phyloP scores from a whole-genome alignment of 2,113 vertebrate species.

The Carassius gibelio region DNA sequence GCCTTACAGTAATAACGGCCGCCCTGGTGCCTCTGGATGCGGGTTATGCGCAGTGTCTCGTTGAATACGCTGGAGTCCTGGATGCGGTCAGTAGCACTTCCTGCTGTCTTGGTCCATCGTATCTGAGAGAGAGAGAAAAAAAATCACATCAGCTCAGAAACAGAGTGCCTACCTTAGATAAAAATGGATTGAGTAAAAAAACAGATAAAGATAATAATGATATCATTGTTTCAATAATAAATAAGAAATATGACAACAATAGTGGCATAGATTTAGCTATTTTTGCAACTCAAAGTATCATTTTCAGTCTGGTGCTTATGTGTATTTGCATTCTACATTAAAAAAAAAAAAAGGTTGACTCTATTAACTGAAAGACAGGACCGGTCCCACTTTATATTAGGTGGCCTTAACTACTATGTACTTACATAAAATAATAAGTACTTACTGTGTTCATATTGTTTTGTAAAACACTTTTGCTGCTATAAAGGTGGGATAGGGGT shows the following conservation, averaged over 20 bases:
- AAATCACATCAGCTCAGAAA: background rate
- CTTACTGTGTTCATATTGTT: too few relatives aligned
- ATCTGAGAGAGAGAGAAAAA: conserved; percentile 77
- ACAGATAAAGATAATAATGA: too few relatives aligned
- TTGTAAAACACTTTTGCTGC: too few relatives aligned
- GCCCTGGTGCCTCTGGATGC: conserved; percentile 90
- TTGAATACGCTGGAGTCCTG: conserved; percentile 87
- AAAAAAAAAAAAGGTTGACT: background rate
- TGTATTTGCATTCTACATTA: background rate
- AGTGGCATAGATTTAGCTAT: background rate
- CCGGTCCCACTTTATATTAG: too few relatives aligned
- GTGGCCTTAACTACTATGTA: too few relatives aligned
- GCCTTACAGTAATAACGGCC: conserved; percentile 98
- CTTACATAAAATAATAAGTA: too few relatives aligned
- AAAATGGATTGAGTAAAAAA: background rate
- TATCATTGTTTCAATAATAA: background rate
- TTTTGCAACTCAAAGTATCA: too few relatives aligned
- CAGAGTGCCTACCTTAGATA: background rate
- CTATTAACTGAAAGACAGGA: background rate
- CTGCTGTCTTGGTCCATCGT: conserved; percentile 96
- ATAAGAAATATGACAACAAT: background rate
- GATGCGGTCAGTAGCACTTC: conserved; percentile 88
- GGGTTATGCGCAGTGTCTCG: conserved; percentile 86
- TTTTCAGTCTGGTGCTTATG: background rate
- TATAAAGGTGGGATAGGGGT: too few relatives aligned